A percentile compares a stretch with the other conserved stretches of the same genome.
phyloP scores from a whole-genome alignment of 2,888 invertebrate species.

The Tenthredo amoena region DNA sequence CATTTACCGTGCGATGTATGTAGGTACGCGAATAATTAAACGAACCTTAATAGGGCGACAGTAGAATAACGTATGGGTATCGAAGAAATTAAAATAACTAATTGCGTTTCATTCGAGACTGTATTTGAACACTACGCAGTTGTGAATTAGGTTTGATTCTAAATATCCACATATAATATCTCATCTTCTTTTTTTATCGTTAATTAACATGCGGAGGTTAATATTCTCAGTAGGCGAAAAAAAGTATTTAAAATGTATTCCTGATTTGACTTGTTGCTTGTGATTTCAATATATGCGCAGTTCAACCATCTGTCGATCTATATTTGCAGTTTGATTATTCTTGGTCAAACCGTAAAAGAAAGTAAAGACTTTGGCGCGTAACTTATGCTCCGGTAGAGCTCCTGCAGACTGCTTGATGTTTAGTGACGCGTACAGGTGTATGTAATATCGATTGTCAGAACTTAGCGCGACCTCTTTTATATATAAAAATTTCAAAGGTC shows the following conservation, averaged over 20 bases:
- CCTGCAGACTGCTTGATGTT: neutral
- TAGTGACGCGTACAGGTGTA: neutral
- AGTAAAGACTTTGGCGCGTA: neutral
- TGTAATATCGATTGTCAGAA: constrained; percentile 20
- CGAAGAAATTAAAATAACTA: neutral
- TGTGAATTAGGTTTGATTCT: neutral
- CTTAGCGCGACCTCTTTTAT: neutral
- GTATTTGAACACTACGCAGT: neutral
- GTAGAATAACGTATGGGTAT: neutral
- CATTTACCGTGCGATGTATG: neutral
- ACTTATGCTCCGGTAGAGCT: neutral
- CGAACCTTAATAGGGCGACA: neutral
- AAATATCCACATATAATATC: neutral
- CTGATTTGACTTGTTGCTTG: neutral
- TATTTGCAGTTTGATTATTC: neutral
- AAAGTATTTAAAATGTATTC: neutral
- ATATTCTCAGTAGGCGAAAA: neutral
- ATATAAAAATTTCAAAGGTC: neutral
- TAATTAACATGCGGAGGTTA: neutral
- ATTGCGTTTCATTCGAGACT: neutral
- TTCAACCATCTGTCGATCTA: neutral
- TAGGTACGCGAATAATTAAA: neutral
- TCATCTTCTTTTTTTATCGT: neutral
- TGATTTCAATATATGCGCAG: neutral
- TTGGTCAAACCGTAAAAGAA: neutral